Evolutionary conservation across 2,888 invertebrate species (phyloP).

Genomic region (Caenorhabditis sp.): DNA sequence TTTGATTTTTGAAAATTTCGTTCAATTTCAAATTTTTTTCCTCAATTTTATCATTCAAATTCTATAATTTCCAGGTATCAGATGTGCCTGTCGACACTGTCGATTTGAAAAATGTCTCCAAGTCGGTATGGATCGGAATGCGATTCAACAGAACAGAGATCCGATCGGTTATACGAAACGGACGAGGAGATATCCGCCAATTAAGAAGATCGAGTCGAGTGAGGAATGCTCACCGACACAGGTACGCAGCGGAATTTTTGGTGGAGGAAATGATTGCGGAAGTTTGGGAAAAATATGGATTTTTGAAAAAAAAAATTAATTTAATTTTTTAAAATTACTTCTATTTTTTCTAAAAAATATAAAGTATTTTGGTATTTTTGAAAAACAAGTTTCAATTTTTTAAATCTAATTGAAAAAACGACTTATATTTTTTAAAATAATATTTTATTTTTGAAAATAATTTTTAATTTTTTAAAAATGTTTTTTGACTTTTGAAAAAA

Average conservation of each 20-base stretch:
- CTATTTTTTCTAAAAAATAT: background rate
- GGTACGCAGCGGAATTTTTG: slow-evolving; percentile 14
- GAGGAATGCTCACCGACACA: slow-evolving; percentile 66
- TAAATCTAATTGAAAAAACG: too few species aligned
- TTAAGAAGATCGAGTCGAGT: slow-evolving; percentile 67
- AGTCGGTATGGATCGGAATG: slow-evolving; percentile 78
- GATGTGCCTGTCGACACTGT: slow-evolving; percentile 82
- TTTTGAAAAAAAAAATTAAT: background rate
- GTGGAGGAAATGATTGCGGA: too few species aligned
- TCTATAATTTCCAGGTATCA: slow-evolving; percentile 78
- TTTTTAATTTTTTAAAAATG: too few species aligned
- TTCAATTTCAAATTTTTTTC: slow-evolving; percentile 3
- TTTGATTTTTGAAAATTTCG: too few species aligned
- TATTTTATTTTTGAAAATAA: too few species aligned
- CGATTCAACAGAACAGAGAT: slow-evolving; percentile 82
- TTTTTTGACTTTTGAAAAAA: too few species aligned
- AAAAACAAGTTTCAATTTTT: too few species aligned
- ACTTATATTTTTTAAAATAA: too few species aligned
- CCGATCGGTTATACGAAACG: slow-evolving; percentile 83
- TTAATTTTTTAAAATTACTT: background rate
- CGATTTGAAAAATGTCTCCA: slow-evolving; percentile 77
- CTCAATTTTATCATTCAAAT: too few species aligned
- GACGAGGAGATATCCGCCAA: slow-evolving; percentile 79
- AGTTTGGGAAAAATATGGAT: background rate
- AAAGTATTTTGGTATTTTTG: too few species aligned